Conservation (phyloP, 37 sponge, comb jelly and placozoan genomes). For the Tethya wilhelma region DNA sequence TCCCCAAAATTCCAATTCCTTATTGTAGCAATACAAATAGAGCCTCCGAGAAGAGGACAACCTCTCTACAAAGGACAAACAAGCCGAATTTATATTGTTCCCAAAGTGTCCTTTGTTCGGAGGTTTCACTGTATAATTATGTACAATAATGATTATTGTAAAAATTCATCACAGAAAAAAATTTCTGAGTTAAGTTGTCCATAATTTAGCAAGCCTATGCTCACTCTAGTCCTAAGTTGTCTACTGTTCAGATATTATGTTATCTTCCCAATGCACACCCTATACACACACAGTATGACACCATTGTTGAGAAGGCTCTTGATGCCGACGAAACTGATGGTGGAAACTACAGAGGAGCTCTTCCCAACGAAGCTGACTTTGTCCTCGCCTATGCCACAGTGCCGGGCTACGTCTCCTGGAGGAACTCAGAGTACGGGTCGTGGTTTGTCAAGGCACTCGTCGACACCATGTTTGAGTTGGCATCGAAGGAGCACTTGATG, state of each 20-base stretch:
- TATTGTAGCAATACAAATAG: too few relatives aligned
- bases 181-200: too few relatives aligned
- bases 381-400: slow-evolving; percentile 81
- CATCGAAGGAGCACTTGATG: slow-evolving; percentile 55
- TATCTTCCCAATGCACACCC: not conserved
- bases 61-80: too few relatives aligned
- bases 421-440: slow-evolving; percentile 87
- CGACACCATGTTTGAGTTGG: slow-evolving; percentile 57
- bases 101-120: too few relatives aligned
- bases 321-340: slow-evolving; percentile 54
- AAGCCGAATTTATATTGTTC: too few relatives aligned
- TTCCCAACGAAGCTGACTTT: slow-evolving; percentile 89
- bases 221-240: too few relatives aligned
- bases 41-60: too few relatives aligned
- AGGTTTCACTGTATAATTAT: too few relatives aligned
- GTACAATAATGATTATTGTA: too few relatives aligned
- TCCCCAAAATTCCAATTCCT: too few relatives aligned
- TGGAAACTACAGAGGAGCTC: slow-evolving; percentile 26
- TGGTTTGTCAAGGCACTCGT: slow-evolving; percentile 88
- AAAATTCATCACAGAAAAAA: too few relatives aligned
- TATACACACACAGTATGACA: not conserved
- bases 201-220: not conserved
- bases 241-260: too few relatives aligned
- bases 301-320: slow-evolving; percentile 7
- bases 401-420: slow-evolving; percentile 93